phyloP scores from a whole-genome alignment of 92 coral and sea anemone genomes.

The Epizoanthus rinbou region DNA sequence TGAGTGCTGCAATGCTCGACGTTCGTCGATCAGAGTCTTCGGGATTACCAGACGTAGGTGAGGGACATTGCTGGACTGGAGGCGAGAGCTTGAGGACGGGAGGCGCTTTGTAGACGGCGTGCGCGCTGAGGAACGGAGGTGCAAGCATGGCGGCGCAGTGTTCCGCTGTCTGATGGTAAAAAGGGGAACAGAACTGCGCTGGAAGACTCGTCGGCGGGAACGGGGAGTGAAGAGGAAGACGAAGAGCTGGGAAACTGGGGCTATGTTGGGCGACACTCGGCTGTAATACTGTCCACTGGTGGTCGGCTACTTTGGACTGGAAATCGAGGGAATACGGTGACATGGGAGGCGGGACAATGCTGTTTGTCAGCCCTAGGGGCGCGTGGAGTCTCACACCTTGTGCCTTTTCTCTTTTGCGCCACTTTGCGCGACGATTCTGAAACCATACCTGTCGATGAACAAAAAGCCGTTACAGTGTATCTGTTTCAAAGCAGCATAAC shows the following conservation, averaged over 20 bases:
- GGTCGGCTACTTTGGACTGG: constrained; percentile 56
- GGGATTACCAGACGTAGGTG: constrained; percentile 63
- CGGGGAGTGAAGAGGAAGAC: constrained; percentile 79
- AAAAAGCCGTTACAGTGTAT: too few relatives aligned
- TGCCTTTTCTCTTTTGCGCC: constrained; percentile 90
- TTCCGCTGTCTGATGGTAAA: constrained; percentile 44
- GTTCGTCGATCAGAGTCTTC: constrained; percentile 80
- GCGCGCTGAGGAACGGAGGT: constrained; percentile 56
- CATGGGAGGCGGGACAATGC: constrained; percentile 75
- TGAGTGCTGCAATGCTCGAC: constrained; percentile 86
- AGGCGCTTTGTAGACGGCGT: constrained; percentile 56
- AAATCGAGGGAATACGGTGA: constrained; percentile 70
- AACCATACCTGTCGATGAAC: constrained; percentile 76
- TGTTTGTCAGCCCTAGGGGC: constrained; percentile 81
- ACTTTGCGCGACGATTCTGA: constrained; percentile 89
- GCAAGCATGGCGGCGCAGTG: constrained; percentile 54
- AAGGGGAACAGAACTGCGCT: constrained; percentile 47
- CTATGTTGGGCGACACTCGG: constrained; percentile 42
- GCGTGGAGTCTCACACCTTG: constrained; percentile 93
- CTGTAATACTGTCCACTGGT: constrained; percentile 59
- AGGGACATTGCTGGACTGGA: constrained; percentile 48
- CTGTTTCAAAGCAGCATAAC: background rate
- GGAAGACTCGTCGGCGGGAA: constrained; percentile 41
- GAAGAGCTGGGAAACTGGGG: constrained; percentile 72
- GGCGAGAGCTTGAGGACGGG: constrained; percentile 67